phyloP scores from a whole-genome alignment of 1,140 invertebrate genomes.

The Hylaeus volcanicus region DNA sequence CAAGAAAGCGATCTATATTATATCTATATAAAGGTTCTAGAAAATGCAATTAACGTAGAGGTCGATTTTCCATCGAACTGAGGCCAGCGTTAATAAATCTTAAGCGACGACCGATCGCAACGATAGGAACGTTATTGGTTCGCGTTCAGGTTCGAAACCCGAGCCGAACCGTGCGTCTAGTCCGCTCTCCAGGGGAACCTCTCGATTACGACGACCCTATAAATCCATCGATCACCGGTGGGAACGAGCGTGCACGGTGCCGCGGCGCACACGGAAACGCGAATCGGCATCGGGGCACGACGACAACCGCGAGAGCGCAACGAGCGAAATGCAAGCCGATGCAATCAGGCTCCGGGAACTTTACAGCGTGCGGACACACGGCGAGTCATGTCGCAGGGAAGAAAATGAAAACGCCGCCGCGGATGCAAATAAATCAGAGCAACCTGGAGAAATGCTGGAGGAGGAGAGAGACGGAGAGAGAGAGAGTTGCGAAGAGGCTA shows the following conservation, averaged over 20 bases:
- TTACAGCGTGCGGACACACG: constrained; percentile 67
- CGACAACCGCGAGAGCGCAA: constrained; percentile 44
- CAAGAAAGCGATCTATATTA: no score
- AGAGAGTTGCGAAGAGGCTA: background rate
- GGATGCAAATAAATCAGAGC: constrained; percentile 74
- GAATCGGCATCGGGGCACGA: constrained; percentile 1
- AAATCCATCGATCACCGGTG: constrained; percentile 44
- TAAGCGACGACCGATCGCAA: background rate
- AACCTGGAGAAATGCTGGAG: constrained; percentile 10
- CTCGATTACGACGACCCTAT: constrained; percentile 33
- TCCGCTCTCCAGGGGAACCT: background rate
- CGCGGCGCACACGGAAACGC: background rate
- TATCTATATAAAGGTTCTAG: no score
- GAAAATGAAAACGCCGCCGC: constrained; percentile 64
- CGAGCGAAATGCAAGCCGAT: constrained; percentile 60
- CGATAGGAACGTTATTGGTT: background rate
- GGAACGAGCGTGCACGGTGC: constrained; percentile 21
- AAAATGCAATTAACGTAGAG: no score
- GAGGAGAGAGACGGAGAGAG: constrained; percentile 43
- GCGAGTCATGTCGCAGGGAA: constrained; percentile 49
- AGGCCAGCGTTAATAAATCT: no score
- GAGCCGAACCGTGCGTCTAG: background rate
- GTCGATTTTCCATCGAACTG: no score
- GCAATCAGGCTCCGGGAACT: constrained; percentile 64
- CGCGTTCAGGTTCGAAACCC: background rate